Evolutionary conservation across 2,113 vertebrate species (phyloP), one percentile per base, ranked within the genome.

Genomic region (Heteronetta atricapilla): DNA sequence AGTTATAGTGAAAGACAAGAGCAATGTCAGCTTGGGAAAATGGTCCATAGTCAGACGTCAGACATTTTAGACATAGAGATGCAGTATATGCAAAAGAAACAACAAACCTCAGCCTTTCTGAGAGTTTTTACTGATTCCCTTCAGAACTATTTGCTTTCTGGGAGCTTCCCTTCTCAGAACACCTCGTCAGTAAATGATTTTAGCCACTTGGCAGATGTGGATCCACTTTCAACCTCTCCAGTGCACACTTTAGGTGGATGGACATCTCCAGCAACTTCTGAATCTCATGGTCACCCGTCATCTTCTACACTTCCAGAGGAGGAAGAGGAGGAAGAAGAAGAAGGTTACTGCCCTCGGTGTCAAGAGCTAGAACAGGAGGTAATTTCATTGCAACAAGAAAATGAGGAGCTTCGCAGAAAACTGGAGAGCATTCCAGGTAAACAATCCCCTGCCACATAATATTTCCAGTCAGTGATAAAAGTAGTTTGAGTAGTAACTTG

Each of bases 341-440:
- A 99, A 98, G 98, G 97, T 88, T 99, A 99, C 94, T 99, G 99
- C 53, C 99, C 99, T 28, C 98, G 99, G 29, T 99, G 99, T 96
- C 98, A 99, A 90, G 99, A 99, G 94, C 95, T 99, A 95, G 99
- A 99, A 94, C 99, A 99, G 95, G 99, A 99, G 97, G 99, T 99
- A 75, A 98, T 99, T 96, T 99, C 99, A 29, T 97, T 99, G 94
- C 99, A 99, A 96, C 99, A 99, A 97, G 99, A 99, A 97, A 99
- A 99, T 2, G 99, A 99, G 96, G 99, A 99, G 90, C 98, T 99
- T 67, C 98, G 99, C 82, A 98, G 98, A 94, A 99, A 99, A 91
- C 87, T 99, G 97, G 99, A 99, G 94, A 99, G 98, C 72, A 97
- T 99, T 89, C 99, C 99, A 99, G 99, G 99, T 99, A 98, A 95